Evolutionary conservation across 2,797 vertebrate species (phyloP).

Genomic region (Salmo trutta): DNA sequence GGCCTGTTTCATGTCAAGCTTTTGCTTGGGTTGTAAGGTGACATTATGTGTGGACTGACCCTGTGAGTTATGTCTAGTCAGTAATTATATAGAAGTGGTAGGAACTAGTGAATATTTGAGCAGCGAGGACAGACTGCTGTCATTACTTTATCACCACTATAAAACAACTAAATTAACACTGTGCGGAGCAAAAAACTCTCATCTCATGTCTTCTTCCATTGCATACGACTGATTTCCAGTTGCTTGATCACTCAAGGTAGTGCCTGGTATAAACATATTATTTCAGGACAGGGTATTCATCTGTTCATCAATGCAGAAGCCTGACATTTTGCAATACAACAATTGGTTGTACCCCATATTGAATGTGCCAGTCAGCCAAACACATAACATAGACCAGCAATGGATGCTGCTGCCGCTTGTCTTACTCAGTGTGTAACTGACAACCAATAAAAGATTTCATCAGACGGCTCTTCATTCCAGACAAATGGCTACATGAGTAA

Average conservation of each 20-base stretch:
- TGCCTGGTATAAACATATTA: no score
- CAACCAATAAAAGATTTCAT: conserved; percentile 12
- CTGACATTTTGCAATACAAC: conserved; percentile 1
- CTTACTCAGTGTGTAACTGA: neutral
- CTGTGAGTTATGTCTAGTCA: neutral
- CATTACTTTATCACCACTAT: conserved; percentile 23
- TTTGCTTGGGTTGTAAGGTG: neutral
- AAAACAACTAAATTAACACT: conserved; percentile 11
- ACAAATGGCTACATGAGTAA: conserved; percentile 8
- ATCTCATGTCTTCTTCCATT: no score
- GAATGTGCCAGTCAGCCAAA: neutral
- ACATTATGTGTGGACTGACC: neutral
- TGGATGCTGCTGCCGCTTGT: neutral
- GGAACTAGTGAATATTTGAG: conserved; percentile 13
- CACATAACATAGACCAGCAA: neutral
- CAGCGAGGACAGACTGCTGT: neutral
- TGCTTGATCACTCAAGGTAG: neutral
- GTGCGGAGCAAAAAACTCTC: neutral
- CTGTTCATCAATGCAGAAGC: no score
- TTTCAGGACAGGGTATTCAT: neutral
- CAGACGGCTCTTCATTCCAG: neutral
- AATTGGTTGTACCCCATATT: neutral
- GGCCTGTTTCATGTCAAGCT: neutral
- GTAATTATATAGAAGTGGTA: conserved; percentile 8
- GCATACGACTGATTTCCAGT: no score